phyloP scores from a whole-genome alignment of 2,113 vertebrate species.

The Phrynosoma blainvillii region DNA sequence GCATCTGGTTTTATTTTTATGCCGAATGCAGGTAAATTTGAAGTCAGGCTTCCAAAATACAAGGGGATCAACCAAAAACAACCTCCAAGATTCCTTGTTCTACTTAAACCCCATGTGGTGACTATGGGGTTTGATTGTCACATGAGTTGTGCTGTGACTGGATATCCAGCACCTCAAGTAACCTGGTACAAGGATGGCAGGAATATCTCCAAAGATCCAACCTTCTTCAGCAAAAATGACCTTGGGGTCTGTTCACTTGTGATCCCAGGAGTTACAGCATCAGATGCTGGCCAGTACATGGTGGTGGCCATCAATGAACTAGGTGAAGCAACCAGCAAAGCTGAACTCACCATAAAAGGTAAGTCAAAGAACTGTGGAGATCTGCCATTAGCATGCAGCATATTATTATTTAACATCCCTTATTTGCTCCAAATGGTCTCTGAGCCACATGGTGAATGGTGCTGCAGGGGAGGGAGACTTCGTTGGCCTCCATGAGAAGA shows the following conservation, averaged over 20 bases:
- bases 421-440: neutral
- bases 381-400: neutral
- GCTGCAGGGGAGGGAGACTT: no score
- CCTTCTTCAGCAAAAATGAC: conserved; percentile 79
- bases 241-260: conserved; percentile 88
- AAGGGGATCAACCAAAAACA: conserved; percentile 72
- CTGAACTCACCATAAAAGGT: conserved; percentile 83
- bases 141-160: conserved; percentile 89
- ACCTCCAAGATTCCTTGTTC: conserved; percentile 81
- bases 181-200: conserved; percentile 84
- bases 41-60: conserved; percentile 60
- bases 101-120: conserved; percentile 81
- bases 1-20: neutral
- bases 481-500: no score
- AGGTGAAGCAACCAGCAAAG: conserved; percentile 79
- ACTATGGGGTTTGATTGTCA: conserved; percentile 82
- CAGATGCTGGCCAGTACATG: conserved; percentile 82
- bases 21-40: conserved; percentile 72
- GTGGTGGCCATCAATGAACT: conserved; percentile 78
- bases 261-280: conserved; percentile 76
- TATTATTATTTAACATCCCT: no score
- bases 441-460: no score
- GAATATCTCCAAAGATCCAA: conserved; percentile 76
- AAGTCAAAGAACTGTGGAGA: conserved; percentile 16
- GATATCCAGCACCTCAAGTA: conserved; percentile 80